These are phyloP conservation scores for Drosophila varians DNA, from an alignment of 1,140 invertebrate genomes.

Conservation along the genomic window DNA sequence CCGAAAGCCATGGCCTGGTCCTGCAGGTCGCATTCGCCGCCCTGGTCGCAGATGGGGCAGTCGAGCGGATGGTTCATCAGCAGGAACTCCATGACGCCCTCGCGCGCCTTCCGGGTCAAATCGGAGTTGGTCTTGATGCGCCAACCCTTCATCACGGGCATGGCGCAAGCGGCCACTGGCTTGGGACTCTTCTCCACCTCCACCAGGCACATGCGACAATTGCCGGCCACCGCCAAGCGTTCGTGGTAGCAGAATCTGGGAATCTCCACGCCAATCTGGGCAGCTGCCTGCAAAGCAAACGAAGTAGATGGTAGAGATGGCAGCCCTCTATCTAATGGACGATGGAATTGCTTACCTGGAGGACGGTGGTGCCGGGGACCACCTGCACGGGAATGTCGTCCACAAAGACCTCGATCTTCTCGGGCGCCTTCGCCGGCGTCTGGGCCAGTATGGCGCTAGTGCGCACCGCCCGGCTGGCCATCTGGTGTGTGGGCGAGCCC, in stretches of 20 bases:
- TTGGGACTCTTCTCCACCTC: conserved; percentile 98
- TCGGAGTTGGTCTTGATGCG: conserved; percentile 99
- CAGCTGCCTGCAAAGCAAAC: conserved; percentile 90
- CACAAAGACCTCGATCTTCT: conserved; percentile 98
- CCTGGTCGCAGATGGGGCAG: conserved; percentile 99
- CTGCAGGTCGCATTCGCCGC: conserved; percentile 99
- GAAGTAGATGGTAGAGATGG: background rate
- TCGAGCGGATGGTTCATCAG: conserved; percentile 99
- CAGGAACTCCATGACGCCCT: conserved; percentile 99
- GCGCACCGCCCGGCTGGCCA: conserved; percentile 78
- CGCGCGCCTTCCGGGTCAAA: conserved; percentile 95
- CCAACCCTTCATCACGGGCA: conserved; percentile 99
- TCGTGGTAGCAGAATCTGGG: conserved; percentile 99
- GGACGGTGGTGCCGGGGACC: conserved; percentile 97
- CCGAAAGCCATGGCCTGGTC: conserved; percentile 99
- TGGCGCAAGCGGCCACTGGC: conserved; percentile 99
- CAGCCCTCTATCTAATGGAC: background rate
- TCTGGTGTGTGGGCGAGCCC: conserved; percentile 79
- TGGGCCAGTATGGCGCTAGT: conserved; percentile 82
- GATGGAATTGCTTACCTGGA: conserved; percentile 90
- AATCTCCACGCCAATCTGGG: conserved; percentile 97
- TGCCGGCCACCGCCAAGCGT: conserved; percentile 98
- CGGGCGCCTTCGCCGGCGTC: conserved; percentile 86
- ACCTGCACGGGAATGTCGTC: conserved; percentile 98
- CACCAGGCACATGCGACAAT: conserved; percentile 99